A percentile compares a stretch with the other conserved stretches of the same genome.
These are phyloP conservation scores for Drosophila paracracens DNA, from an alignment of 2,888 invertebrate species.

Conservation along the genomic window DNA sequence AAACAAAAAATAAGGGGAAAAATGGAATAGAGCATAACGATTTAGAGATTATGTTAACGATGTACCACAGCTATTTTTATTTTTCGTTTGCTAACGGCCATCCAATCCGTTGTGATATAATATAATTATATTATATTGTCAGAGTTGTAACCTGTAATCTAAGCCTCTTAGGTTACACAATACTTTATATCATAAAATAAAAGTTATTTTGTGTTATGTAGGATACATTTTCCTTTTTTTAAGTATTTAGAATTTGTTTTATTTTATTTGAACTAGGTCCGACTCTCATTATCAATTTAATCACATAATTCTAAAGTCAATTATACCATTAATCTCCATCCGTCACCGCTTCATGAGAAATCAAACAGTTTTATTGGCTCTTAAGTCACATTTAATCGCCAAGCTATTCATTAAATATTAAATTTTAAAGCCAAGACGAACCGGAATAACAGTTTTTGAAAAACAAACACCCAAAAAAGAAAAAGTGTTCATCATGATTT, in stretches of 20 bases:
- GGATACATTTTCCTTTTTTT: background rate
- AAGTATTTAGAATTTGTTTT: background rate
- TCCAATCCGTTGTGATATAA: background rate
- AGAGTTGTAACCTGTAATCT: no score
- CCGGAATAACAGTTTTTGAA: background rate
- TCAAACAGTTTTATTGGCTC: background rate
- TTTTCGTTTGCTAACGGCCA: background rate
- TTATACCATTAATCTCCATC: background rate
- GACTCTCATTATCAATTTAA: background rate
- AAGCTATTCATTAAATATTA: slow-evolving; percentile 16
- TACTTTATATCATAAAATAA: background rate
- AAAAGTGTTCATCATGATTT: slow-evolving; percentile 47
- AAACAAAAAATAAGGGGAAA: slow-evolving; percentile 2
- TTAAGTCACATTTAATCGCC: slow-evolving; percentile 6
- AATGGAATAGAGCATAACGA: slow-evolving; percentile 15
- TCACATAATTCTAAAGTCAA: background rate
- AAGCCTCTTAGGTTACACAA: background rate
- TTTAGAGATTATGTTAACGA: slow-evolving; percentile 40
- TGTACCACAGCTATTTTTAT: background rate
- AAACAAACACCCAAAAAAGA: background rate
- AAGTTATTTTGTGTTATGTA: background rate
- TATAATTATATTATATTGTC: background rate
- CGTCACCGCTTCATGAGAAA: background rate
- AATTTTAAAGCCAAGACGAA: slow-evolving; percentile 17
- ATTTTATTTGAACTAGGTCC: background rate